Conservation (phyloP, 2,888 invertebrate genomes). For the Cyclophora albipunctata region DNA sequence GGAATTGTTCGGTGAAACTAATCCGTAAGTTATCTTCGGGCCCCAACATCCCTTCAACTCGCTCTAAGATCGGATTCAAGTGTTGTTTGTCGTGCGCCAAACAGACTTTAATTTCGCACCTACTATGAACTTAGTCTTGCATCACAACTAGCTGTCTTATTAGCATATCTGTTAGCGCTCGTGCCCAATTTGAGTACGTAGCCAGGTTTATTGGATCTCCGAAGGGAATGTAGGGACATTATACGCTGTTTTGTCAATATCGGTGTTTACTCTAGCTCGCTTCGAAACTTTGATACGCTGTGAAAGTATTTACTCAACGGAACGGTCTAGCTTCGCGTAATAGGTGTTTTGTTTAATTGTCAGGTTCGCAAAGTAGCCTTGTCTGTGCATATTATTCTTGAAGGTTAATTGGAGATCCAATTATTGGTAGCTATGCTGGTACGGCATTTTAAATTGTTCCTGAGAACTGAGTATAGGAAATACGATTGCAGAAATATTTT, state of each 20-base stretch:
- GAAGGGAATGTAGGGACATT: constrained; percentile 10
- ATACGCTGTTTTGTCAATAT: background rate
- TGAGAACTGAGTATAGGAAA: too few species aligned
- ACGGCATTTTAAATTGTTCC: too few species aligned
- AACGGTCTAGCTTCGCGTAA: too few species aligned
- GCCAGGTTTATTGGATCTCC: constrained; percentile 11
- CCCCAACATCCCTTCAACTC: constrained; percentile 28
- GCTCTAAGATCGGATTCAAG: constrained; percentile 36
- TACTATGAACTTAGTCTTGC: constrained; percentile 31
- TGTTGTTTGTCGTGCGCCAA: constrained; percentile 29
- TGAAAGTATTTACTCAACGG: too few species aligned
- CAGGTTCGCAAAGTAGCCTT: too few species aligned
- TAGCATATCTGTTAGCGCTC: constrained; percentile 35
- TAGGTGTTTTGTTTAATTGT: too few species aligned
- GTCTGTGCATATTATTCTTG: too few species aligned
- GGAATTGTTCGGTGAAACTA: constrained; percentile 39
- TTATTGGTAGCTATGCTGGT: too few species aligned
- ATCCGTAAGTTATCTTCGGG: constrained; percentile 41
- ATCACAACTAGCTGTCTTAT: constrained; percentile 36
- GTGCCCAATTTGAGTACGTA: constrained; percentile 13
- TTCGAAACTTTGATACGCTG: too few species aligned
- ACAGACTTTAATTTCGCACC: constrained; percentile 43
- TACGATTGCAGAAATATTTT: too few species aligned
- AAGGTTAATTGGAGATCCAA: too few species aligned
- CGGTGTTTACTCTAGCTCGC: too few species aligned